Conservation (phyloP, 2,888 invertebrate species). For the Carcina quercana region DNA sequence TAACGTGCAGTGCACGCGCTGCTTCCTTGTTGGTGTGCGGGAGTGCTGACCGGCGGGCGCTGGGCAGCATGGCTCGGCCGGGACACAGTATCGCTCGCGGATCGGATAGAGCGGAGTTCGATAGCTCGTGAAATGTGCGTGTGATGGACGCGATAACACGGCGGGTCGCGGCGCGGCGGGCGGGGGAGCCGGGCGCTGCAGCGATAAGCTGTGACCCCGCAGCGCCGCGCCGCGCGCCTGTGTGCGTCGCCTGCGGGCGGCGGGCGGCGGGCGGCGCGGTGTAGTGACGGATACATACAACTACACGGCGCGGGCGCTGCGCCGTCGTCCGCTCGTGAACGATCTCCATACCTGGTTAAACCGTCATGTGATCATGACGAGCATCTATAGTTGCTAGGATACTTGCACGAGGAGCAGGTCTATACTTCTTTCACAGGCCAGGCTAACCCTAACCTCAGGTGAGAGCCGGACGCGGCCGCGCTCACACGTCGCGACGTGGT, state of each 20-base stretch:
- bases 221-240: not conserved
- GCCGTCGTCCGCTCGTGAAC: too few relatives aligned
- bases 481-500: too few relatives aligned
- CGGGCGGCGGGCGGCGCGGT: not conserved
- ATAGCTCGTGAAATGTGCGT: not conserved
- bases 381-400: too few relatives aligned
- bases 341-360: too few relatives aligned
- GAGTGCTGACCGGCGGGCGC: slow-evolving; percentile 49
- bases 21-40: slow-evolving; percentile 46
- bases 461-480: too few relatives aligned
- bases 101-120: not conserved
- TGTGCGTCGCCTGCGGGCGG: not conserved
- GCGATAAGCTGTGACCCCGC: not conserved
- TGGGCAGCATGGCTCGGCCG: slow-evolving; percentile 9
- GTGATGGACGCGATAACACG: too few relatives aligned
- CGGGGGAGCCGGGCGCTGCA: not conserved
- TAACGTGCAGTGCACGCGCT: slow-evolving; percentile 4
- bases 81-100: not conserved
- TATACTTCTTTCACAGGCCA: too few relatives aligned
- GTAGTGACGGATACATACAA: too few relatives aligned
- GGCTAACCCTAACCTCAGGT: too few relatives aligned
- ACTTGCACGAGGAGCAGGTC: too few relatives aligned
- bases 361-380: too few relatives aligned
- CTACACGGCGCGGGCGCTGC: too few relatives aligned
- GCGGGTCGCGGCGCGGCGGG: not conserved